These are phyloP conservation scores for Phymorhynchus buccinoides DNA, from an alignment of 1,140 invertebrate genomes.

Conservation along the genomic window DNA sequence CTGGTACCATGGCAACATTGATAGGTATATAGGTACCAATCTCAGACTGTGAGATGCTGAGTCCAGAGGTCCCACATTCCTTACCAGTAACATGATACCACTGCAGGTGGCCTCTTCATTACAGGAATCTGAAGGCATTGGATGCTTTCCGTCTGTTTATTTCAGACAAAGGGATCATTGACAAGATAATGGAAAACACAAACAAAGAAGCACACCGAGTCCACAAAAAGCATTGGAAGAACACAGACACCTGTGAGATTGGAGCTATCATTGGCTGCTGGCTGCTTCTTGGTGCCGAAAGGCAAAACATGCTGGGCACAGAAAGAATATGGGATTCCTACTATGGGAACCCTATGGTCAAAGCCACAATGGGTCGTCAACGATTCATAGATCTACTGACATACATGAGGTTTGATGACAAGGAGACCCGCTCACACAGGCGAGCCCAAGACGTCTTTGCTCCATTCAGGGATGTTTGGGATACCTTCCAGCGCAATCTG, in stretches of 20 bases:
- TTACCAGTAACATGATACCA: too few relatives aligned
- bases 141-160: constrained; percentile 23
- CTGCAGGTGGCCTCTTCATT: too few relatives aligned
- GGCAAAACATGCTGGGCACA: too few relatives aligned
- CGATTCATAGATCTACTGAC: constrained; percentile 42
- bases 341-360: constrained; percentile 38
- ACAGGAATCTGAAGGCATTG: too few relatives aligned
- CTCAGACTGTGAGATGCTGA: not conserved
- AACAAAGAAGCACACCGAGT: not conserved
- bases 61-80: too few relatives aligned
- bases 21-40: not conserved
- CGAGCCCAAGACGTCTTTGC: constrained; percentile 52
- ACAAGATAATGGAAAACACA: not conserved
- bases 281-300: too few relatives aligned
- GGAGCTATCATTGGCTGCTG: too few relatives aligned
- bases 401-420: constrained; percentile 55
- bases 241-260: too few relatives aligned
- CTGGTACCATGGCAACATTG: not conserved
- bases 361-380: constrained; percentile 42
- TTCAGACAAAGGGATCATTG: constrained; percentile 16
- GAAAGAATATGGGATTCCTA: constrained; percentile 27
- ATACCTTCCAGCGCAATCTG: constrained; percentile 41
- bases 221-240: constrained; percentile 27
- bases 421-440: constrained; percentile 40
- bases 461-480: constrained; percentile 55